Conservation (phyloP, 2,888 invertebrate genomes). For the Chrysotoxum bicinctum region DNA sequence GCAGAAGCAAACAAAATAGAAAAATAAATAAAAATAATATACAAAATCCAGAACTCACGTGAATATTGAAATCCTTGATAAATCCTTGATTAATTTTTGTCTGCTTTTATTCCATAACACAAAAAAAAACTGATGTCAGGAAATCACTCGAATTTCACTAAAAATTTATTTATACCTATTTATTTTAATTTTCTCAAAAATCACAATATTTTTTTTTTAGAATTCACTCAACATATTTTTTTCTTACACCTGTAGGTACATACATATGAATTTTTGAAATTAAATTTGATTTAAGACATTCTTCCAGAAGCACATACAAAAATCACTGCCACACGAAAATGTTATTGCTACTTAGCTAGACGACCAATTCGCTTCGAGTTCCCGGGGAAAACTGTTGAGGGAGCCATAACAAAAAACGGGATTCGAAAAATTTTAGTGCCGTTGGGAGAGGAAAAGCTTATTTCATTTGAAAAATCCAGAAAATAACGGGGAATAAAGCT, state of each 20-base stretch:
- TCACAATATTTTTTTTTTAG: background rate
- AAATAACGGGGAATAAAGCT: conserved; percentile 47
- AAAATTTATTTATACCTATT: too few relatives aligned
- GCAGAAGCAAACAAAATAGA: background rate
- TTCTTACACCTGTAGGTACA: background rate
- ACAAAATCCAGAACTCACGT: conserved; percentile 23
- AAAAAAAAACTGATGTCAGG: background rate
- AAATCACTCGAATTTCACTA: background rate
- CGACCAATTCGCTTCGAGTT: conserved; percentile 79
- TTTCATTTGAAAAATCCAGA: conserved; percentile 47
- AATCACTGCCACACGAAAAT: background rate
- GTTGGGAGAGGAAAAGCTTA: conserved; percentile 38
- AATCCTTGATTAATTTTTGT: conserved; percentile 7
- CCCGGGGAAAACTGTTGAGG: conserved; percentile 82
- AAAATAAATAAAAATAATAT: background rate
- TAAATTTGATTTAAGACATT: conserved; percentile 10
- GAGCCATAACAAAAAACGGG: conserved; percentile 63
- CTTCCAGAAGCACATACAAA: conserved; percentile 27
- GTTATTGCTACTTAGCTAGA: conserved; percentile 27
- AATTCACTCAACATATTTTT: background rate
- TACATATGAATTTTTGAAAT: background rate
- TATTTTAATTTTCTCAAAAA: background rate
- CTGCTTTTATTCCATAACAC: conserved; percentile 17
- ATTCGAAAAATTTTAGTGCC: conserved; percentile 40
- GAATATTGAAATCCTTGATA: background rate